Evolutionary conservation across 2,888 invertebrate species (phyloP).

Genomic region (Drosophila recens): DNA sequence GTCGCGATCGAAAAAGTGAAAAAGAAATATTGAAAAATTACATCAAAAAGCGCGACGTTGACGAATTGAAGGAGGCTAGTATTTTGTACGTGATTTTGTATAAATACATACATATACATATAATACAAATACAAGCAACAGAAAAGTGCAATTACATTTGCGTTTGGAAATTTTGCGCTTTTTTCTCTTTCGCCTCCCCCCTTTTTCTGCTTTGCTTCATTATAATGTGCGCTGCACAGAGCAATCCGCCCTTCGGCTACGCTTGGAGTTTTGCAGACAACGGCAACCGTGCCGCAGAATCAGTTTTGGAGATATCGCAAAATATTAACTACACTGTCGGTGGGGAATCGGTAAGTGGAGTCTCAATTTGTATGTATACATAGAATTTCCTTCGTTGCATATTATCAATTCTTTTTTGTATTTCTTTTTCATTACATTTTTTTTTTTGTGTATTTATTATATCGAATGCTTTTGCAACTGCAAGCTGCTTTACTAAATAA

Average conservation of each 20-base stretch:
- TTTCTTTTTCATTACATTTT: constrained; percentile 41
- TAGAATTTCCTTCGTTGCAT: constrained; percentile 65
- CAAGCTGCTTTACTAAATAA: constrained; percentile 72
- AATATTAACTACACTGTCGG: constrained; percentile 86
- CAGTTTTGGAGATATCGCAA: constrained; percentile 85
- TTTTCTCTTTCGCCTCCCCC: constrained; percentile 79
- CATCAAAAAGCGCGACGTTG: constrained; percentile 57
- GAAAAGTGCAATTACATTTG: constrained; percentile 82
- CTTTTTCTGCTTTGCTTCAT: constrained; percentile 67
- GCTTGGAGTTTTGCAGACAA: constrained; percentile 86
- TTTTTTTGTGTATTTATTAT: constrained; percentile 38
- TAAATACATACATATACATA: constrained; percentile 76
- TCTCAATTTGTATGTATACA: constrained; percentile 55
- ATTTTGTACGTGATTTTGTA: constrained; percentile 80
- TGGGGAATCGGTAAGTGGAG: constrained; percentile 85
- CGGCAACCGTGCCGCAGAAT: constrained; percentile 83
- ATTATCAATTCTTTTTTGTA: constrained; percentile 50
- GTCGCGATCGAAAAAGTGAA: constrained; percentile 68
- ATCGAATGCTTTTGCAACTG: constrained; percentile 70
- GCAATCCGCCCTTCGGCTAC: constrained; percentile 85
- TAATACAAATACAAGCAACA: constrained; percentile 76
- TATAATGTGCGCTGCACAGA: constrained; percentile 85
- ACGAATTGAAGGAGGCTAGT: constrained; percentile 77
- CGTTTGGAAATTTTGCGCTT: constrained; percentile 82
- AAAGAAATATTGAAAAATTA: constrained; percentile 66